Percentiles rank a stretch among this genome's conserved stretches.
Evolutionary conservation across 92 coral and sea anemone genomes (phyloP).

Genomic region (Pocillopora grandis): DNA sequence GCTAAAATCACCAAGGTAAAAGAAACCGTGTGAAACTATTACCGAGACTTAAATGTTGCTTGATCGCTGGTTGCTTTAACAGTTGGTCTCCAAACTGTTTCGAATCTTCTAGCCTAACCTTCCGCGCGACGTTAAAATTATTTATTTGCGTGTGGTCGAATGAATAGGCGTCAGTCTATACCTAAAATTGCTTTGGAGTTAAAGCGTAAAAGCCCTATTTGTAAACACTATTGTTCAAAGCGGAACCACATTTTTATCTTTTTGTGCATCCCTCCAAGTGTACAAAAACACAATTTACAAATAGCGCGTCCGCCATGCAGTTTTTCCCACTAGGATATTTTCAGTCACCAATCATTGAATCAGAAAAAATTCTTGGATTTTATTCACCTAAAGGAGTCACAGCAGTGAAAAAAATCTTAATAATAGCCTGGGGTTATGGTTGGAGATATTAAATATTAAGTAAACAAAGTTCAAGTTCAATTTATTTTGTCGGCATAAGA

Average conservation of each 20-base stretch:
- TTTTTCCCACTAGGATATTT: slow-evolving; percentile 5
- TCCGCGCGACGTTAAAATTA: neutral
- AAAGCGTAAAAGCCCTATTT: slow-evolving; percentile 27
- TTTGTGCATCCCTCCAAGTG: slow-evolving; percentile 17
- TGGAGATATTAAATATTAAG: slow-evolving; percentile 7
- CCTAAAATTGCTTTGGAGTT: slow-evolving; percentile 26
- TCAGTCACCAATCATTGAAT: neutral
- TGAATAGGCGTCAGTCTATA: slow-evolving; percentile 19
- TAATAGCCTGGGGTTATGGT: neutral
- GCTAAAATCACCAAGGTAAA: too few species aligned
- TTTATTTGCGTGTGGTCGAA: neutral
- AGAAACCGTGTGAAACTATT: too few species aligned
- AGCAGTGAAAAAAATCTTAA: slow-evolving; percentile 11
- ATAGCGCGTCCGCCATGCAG: neutral
- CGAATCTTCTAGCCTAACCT: neutral
- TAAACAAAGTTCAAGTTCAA: neutral
- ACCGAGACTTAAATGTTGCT: neutral
- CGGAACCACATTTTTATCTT: slow-evolving; percentile 26
- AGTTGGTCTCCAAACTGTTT: neutral
- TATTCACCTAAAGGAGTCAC: slow-evolving; percentile 5
- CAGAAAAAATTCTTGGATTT: neutral
- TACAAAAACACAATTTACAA: slow-evolving; percentile 7
- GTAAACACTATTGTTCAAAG: slow-evolving; percentile 33
- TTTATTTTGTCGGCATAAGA: neutral
- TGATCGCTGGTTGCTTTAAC: neutral